Percentiles rank a stretch among this genome's conserved stretches.
Conservation (phyloP, 1,140 invertebrate genomes). For the Phortica variegata region DNA sequence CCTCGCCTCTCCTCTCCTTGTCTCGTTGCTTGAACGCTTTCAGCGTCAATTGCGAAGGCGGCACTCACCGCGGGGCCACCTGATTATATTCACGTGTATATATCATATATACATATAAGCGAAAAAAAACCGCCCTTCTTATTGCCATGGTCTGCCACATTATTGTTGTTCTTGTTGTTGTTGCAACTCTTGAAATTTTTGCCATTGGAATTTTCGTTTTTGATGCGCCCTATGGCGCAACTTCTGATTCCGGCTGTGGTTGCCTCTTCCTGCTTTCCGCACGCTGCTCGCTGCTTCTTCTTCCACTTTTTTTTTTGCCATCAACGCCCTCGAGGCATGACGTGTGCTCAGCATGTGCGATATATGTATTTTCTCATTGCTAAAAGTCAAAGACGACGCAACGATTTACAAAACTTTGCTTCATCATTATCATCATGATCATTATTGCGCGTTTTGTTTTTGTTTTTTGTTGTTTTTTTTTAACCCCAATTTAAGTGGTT, state of each 20-base stretch:
- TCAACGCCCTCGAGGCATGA: conserved; percentile 21
- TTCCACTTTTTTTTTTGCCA: conserved; percentile 1
- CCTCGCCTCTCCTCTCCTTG: too few species aligned
- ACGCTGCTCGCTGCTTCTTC: too few species aligned
- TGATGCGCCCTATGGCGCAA: conserved; percentile 2
- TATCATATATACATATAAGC: too few species aligned
- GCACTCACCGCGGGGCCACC: conserved; percentile 35
- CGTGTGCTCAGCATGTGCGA: not conserved
- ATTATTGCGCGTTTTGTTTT: conserved; percentile 2
- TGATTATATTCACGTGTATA: conserved; percentile 56
- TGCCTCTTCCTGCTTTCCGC: too few species aligned
- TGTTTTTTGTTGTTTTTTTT: conserved; percentile 17
- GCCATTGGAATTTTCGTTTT: conserved; percentile 38
- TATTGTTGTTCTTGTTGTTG: conserved; percentile 35
- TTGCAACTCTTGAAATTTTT: too few species aligned
- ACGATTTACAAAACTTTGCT: too few species aligned
- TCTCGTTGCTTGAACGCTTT: too few species aligned
- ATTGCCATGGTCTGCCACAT: too few species aligned
- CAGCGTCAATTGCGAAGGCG: too few species aligned
- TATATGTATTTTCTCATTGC: conserved; percentile 35
- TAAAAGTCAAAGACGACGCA: conserved; percentile 13
- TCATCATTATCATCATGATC: not conserved
- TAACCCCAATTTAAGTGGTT: conserved; percentile 38
- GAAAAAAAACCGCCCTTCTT: too few species aligned
- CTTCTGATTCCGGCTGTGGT: conserved; percentile 4